phyloP scores from a whole-genome alignment of 1,140 invertebrate species.

The Helicorthomorpha holstii region DNA sequence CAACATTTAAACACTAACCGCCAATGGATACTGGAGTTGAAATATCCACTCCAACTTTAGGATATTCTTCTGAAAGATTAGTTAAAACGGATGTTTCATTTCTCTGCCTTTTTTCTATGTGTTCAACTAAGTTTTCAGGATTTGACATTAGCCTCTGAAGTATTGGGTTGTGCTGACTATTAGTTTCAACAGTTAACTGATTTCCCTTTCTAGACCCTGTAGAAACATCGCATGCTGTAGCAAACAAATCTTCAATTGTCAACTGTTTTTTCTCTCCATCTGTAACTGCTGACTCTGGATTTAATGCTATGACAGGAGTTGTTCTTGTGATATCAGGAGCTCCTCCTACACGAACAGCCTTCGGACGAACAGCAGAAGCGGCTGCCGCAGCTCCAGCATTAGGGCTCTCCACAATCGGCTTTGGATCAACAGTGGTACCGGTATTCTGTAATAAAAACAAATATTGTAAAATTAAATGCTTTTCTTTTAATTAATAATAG shows the following conservation, averaged over 20 bases:
- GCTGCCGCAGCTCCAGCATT: slow-evolving; percentile 6
- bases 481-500: too few species aligned
- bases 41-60: not conserved
- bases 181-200: slow-evolving; percentile 44
- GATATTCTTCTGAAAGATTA: not conserved
- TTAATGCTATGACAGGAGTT: slow-evolving; percentile 32
- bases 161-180: slow-evolving; percentile 46
- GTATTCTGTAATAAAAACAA: too few species aligned
- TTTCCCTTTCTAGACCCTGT: not conserved
- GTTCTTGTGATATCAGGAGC: slow-evolving; percentile 7
- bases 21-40: not conserved
- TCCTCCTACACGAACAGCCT: not conserved
- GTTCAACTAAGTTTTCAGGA: slow-evolving; percentile 60
- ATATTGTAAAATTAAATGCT: slow-evolving; percentile 1
- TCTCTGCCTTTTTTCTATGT: slow-evolving; percentile 66
- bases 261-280: not conserved
- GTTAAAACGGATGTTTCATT: not conserved
- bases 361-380: not conserved
- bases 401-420: not conserved
- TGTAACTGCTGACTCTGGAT: slow-evolving; percentile 27
- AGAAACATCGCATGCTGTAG: not conserved
- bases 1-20: not conserved
- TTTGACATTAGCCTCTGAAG: slow-evolving; percentile 57
- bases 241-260: not conserved
- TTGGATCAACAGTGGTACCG: not conserved